Evolutionary conservation across 1,140 invertebrate species (phyloP).

Genomic region (Ips typographus): DNA sequence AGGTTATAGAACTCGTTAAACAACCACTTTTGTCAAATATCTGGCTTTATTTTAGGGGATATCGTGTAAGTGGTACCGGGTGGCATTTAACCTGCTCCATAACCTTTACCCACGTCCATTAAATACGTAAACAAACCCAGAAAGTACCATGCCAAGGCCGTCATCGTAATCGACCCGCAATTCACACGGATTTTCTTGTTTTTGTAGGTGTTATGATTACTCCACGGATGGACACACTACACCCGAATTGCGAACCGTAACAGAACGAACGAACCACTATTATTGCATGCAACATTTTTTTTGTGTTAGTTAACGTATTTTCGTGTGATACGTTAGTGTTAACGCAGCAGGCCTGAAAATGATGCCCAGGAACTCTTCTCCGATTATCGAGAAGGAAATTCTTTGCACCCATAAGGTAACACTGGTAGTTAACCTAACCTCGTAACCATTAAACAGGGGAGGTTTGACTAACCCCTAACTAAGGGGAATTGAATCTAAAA

Average conservation of each 20-base stretch:
- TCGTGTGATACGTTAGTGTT: constrained; percentile 23
- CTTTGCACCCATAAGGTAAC: constrained; percentile 49
- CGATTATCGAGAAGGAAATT: constrained; percentile 49
- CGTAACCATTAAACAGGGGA: too few species aligned
- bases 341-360: constrained; percentile 40
- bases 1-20: too few species aligned
- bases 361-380: constrained; percentile 51
- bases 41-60: too few species aligned
- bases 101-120: too few species aligned
- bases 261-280: neutral
- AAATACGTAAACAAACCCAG: too few species aligned
- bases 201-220: constrained; percentile 27
- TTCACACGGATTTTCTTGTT: constrained; percentile 17
- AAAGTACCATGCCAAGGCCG: constrained; percentile 15
- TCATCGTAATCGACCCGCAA: neutral
- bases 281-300: constrained; percentile 11
- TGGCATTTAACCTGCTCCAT: too few species aligned
- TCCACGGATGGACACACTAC: constrained; percentile 17
- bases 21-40: too few species aligned
- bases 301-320: constrained; percentile 23
- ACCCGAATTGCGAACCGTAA: constrained; percentile 8
- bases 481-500: too few species aligned
- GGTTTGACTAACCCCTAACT: too few species aligned
- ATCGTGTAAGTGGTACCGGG: too few species aligned
- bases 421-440: neutral